A percentile compares a stretch with the other conserved stretches of the same genome.
phyloP scores from a whole-genome alignment of 2,113 vertebrate genomes.

The Lampris megalopsis region DNA sequence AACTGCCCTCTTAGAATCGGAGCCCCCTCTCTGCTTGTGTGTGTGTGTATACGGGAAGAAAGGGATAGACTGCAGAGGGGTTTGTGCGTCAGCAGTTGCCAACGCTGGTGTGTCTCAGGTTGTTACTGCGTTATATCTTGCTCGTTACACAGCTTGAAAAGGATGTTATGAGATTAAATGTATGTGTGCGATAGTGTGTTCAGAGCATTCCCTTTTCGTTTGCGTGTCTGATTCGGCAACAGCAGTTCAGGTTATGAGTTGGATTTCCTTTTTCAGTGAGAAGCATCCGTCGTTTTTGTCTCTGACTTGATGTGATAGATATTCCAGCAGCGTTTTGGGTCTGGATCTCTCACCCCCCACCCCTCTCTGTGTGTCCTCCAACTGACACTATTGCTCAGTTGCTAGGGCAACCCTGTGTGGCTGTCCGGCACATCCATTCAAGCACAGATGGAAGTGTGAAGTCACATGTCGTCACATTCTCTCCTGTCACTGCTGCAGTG shows the following conservation, averaged over 20 bases:
- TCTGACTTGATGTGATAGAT: slow-evolving; percentile 9
- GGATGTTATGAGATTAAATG: slow-evolving; percentile 4
- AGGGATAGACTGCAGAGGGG: slow-evolving; percentile 41
- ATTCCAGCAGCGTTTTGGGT: slow-evolving; percentile 35
- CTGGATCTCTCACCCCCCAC: slow-evolving; percentile 12
- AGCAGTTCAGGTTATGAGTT: background rate
- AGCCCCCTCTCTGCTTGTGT: slow-evolving; percentile 40
- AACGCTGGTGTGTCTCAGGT: slow-evolving; percentile 50
- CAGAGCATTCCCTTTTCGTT: too few relatives aligned
- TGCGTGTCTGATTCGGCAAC: too few relatives aligned
- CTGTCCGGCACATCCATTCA: slow-evolving; percentile 66
- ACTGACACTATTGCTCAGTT: slow-evolving; percentile 54
- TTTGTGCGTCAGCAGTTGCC: slow-evolving; percentile 54
- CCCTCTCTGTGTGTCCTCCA: slow-evolving; percentile 41
- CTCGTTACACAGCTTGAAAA: slow-evolving; percentile 20
- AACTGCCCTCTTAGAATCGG: slow-evolving; percentile 60
- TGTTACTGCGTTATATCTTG: slow-evolving; percentile 49
- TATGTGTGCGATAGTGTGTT: slow-evolving; percentile 1
- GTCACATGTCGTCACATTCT: slow-evolving; percentile 66
- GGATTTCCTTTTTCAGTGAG: background rate
- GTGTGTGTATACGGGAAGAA: slow-evolving; percentile 33
- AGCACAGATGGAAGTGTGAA: slow-evolving; percentile 70
- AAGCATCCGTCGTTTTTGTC: background rate
- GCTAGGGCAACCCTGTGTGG: slow-evolving; percentile 62
- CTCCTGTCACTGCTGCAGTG: slow-evolving; percentile 18